A percentile compares a stretch with the other conserved stretches of the same genome.
Evolutionary conservation across 2,113 vertebrate genomes (phyloP).

Genomic region (Pampusana beccarii): DNA sequence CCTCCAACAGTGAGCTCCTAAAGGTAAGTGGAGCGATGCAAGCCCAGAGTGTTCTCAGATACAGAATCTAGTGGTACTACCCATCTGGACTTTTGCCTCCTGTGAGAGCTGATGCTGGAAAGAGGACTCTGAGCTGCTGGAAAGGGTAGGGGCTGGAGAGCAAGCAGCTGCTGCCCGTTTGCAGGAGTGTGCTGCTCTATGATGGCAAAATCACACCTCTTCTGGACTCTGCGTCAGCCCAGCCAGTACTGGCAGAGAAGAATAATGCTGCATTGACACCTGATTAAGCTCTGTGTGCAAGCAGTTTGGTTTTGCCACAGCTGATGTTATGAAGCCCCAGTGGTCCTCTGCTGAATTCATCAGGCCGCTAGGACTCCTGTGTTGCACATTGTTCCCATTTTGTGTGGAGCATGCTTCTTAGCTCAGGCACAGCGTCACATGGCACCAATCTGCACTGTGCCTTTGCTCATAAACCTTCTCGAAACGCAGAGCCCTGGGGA

Average conservation of each 20-base stretch:
- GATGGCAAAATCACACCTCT: background rate
- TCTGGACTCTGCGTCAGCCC: too few species aligned
- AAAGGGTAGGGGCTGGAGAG: background rate
- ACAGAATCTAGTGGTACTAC: accelerated
- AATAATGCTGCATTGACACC: accelerated
- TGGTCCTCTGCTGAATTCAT: background rate
- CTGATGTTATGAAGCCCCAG: background rate
- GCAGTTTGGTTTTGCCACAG: background rate
- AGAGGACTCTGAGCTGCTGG: background rate
- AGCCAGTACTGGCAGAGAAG: background rate
- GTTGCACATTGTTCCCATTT: background rate
- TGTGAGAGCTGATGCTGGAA: accelerated
- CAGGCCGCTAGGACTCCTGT: background rate
- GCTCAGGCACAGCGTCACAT: background rate
- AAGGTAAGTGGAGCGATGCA: accelerated
- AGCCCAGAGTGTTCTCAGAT: background rate
- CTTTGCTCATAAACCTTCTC: background rate
- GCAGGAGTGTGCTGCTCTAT: background rate
- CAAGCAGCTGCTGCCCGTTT: background rate
- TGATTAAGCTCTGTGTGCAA: accelerated
- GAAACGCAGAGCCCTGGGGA: background rate
- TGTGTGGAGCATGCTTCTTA: background rate
- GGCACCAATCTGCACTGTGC: background rate
- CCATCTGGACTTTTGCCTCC: background rate
- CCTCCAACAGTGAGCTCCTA: background rate